Base-by-base conservation (phyloP, 2,113 vertebrate species). In the Zingel zingel region DNA sequence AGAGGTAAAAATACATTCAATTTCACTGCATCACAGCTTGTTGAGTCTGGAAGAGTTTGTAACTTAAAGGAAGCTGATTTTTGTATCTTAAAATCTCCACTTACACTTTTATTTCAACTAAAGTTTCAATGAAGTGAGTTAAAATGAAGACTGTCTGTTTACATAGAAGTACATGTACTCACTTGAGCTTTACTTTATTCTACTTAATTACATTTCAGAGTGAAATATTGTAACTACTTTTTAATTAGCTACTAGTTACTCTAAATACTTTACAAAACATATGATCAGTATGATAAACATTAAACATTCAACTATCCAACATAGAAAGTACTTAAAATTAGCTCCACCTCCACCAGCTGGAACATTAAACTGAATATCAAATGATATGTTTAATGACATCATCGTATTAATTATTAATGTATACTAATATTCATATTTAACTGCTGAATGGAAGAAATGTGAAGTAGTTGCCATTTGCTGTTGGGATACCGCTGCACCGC, bases 1-100 rank as follows among this genome's bases (percentile, higher is more conserved):
- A 83, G 85, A 94, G 92, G 93, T 94, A 93, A 93, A 83, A 54
- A 54, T 2, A 21, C 11, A 7, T 56, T 61, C 15, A 0, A 33
- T 33, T 54, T 75, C 6, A 33, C 3, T 36, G 7, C 15, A 36
- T 79, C 27, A 50, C 33, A 57, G 1, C 21, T 27, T 0, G 0
- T 45, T 48, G 9, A 39, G 36, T 21, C 21, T 3, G 45, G 14
- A 56, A 36, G 12, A 57, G 54, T 45, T 57, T 6, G 5, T n/a
- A 15, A 12, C 2, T 48, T 33, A 45, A 75, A 47, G 10, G 13
- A 45, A 5, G 2, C 3, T 25, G 50, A 43, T 11, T 10, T 53
- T 13, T 39, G 11, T 1, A 11, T 59, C 13, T 48, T 27, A 21
- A 67, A 66, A 59, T 74, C 18, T 51, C 6, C 14, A n/a, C 25